Base-by-base conservation (phyloP, 2,888 invertebrate species). In the Pyrochroa serraticornis region DNA sequence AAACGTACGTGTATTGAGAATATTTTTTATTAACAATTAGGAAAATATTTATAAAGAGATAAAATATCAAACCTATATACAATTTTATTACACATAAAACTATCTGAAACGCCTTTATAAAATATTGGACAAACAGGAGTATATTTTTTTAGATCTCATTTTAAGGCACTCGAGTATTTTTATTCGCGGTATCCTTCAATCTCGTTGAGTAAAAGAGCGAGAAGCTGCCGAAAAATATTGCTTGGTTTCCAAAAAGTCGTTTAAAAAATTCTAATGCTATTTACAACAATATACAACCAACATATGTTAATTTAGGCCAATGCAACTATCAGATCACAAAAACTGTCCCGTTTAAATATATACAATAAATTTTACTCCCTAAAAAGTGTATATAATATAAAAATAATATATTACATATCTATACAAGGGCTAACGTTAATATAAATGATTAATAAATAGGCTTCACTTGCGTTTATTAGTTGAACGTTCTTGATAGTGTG, bases 1-100 rank as follows among this genome's bases (percentile, higher is more conserved):
- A 22, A 22, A 22, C 22, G 22, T 22, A 5, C 73, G 72, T 54
- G 44, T 13, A 63, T 65, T 63, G 44, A 60, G 48, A 60, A 63
- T 63, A 59, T 53, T 61, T 69, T 68, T 69, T 69, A 69, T 69
- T 69, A 69, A 69, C 69, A 69, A 65, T 64, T 67, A 66, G 65
- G 66, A 69, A 67, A 69, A 66, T 69, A 69, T 67, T 64, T 64
- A 46, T 64, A 67, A 65, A 63, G 63, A 63, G 62, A 66, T 68
- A 66, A 60, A 64, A 62, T 63, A 63, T 59, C 9, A 35, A 35
- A 53, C 36, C 39, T 47, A 51, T 53, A 46, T 53, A 53, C 47
- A 53, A 7, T 39, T 53, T 45, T 37, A 46, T 38, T 46, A 47
- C 44, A 53, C 53, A 53, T 41, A 44, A 13, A 52, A 32, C 42